Base-by-base conservation (phyloP, 2,797 vertebrate species). In the Macrochelys suwanniensis region DNA sequence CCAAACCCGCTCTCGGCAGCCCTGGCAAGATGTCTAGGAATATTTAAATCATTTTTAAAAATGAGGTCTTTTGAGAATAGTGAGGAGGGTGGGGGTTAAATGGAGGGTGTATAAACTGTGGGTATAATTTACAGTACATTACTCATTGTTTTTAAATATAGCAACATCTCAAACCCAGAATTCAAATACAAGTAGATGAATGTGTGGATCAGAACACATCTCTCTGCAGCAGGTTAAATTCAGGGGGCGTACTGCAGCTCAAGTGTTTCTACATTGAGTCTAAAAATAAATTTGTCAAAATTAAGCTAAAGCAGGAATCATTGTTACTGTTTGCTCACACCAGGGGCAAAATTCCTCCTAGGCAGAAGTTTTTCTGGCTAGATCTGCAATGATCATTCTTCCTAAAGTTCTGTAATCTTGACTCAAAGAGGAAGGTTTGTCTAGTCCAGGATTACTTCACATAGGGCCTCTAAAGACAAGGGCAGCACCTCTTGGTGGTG, bases 71-170 rank as follows among this genome's bases (percentile, higher is more conserved):
- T 80, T 33, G 93, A 89, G 95, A 33, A 95, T 61, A 45, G 50
- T 33, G 78, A 25, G 93, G 25, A 92, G 94, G 91, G 77, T 21
- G 97, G 96, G 94, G 94, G 96, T 95, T 95, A 97, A 97, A 97
- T 92, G 92, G 94, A 95, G 92, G 90, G 80, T 95, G 96, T 95
- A 51, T 79, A 95, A 92, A 74, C 65, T 83, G 95, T 95, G 91
- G 93, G 15, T 80, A 61, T 95, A 94, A 90, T 96, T 97, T 97
- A 90, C 95, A 94, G 96, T 86, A 88, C 97, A 96, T 96, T 90
- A 97, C 94, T 97, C 97, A 96, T 96, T 95, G 96, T 95, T 97
- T 96, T 95, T 95, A 96, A 96, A 97, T 95, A 96, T 97, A 97
- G 96, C 96, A 80, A 54, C 23, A 87, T 51, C 93, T 95, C 89